Base-by-base conservation (phyloP, 2,797 vertebrate genomes). In the Echiichthys vipera region DNA sequence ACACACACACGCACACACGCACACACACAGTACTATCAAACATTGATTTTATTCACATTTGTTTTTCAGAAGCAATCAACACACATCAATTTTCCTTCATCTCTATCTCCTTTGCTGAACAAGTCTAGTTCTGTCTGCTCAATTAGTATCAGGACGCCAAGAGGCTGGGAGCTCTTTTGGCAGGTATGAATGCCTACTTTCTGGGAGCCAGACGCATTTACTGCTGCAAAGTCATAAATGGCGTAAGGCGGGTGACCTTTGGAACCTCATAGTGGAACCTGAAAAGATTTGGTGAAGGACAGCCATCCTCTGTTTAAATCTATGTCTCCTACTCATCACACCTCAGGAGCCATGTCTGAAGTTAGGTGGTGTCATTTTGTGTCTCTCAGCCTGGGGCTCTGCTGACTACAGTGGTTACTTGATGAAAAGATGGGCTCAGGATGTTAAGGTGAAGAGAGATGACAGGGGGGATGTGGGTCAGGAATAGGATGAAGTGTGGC, bases 391-490 rank as follows among this genome's bases (percentile, higher is more conserved):
- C 71, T 10, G 17, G 24, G 58, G 68, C 67, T 78, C 40, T 71
- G 78, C 78, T 82, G 64, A 77, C 59, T 77, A 20, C 46, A 17
- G 20, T 55, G 8, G 20, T 58, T 71, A 65, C 61, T 68, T 6
- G 27, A 78, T 42, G 55, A 67, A 78, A 65, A 51, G 79, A 85
- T 74, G 64, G 49, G 55, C 58, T 64, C 46, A 63, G 65, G 71
- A 78, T 81, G 73, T 49, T 79, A 58, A 69, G 40, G 79, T 83
- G 71, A 71, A 65, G 47, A 45, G 74, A 42, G 69, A 71, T 49
- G 54, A 70, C 61, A 61, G 32, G 27, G 58, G 11, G 49, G 81
- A 88, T 88, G 83, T 84, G 78, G 80, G 83, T 84, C 86, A 86
- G 69, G 71, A 71, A 80, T 70, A 45, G 47, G 20, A 71, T 65